These are phyloP conservation scores for Bhutanitis thaidina DNA, from an alignment of 2,888 invertebrate genomes.

Conservation along the genomic window DNA sequence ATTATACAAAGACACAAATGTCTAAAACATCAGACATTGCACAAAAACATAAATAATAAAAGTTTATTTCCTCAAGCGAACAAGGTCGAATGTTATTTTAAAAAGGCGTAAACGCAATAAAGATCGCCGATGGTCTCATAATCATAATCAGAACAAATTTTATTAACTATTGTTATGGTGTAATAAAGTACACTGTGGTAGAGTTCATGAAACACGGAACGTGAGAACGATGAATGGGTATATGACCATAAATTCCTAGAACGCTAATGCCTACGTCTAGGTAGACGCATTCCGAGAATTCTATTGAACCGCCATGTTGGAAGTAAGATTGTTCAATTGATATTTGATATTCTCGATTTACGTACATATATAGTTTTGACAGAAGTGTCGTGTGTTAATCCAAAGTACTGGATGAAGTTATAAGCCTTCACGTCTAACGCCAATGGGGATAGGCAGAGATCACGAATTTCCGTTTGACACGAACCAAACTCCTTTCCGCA, in stretches of 20 bases:
- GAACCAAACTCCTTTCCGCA: too few species aligned
- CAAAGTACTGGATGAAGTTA: too few species aligned
- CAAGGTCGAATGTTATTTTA: slow-evolving; percentile 4
- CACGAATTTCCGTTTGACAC: too few species aligned
- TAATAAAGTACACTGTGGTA: too few species aligned
- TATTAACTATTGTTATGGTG: too few species aligned
- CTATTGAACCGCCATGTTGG: neutral
- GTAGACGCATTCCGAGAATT: slow-evolving; percentile 7
- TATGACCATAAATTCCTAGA: slow-evolving; percentile 15
- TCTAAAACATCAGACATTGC: neutral
- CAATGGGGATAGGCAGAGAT: too few species aligned
- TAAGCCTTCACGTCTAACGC: too few species aligned
- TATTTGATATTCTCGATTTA: neutral
- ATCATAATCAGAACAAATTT: neutral
- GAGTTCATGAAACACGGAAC: slow-evolving; percentile 1
- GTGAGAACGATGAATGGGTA: slow-evolving; percentile 9
- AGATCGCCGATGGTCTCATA: neutral
- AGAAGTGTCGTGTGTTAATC: too few species aligned
- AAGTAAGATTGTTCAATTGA: neutral
- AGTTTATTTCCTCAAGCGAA: neutral
- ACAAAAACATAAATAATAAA: neutral
- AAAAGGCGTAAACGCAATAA: neutral
- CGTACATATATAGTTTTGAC: too few species aligned
- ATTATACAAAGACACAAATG: neutral
- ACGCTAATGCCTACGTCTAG: slow-evolving; percentile 11